Percentiles rank a stretch among this genome's conserved stretches.
Conservation (phyloP, 2,113 vertebrate species). For the Brachyhypopomus occidentalis region DNA sequence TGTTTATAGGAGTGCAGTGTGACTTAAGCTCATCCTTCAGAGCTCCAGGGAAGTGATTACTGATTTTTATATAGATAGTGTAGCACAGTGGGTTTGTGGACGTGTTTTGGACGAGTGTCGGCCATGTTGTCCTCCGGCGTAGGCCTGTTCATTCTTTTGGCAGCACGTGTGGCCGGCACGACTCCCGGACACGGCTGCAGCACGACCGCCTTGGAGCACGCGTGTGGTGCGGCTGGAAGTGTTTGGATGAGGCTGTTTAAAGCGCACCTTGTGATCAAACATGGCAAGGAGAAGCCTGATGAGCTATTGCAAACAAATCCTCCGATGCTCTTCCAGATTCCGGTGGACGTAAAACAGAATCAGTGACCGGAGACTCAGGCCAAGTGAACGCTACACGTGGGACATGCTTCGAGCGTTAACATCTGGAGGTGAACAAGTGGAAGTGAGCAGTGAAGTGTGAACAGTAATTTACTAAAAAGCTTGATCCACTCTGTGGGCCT, state of each 20-base stretch:
- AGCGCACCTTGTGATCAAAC: slow-evolving; percentile 9
- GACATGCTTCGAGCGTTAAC: slow-evolving; percentile 29
- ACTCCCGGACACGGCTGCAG: too few species aligned
- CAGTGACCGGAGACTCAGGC: slow-evolving; percentile 26
- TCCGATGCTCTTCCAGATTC: slow-evolving; percentile 22
- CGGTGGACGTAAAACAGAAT: slow-evolving; percentile 31
- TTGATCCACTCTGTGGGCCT: slow-evolving; percentile 21
- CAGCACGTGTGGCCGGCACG: too few species aligned
- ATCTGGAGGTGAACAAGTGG: slow-evolving; percentile 21
- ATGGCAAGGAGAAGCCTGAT: slow-evolving; percentile 9
- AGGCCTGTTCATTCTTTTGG: too few species aligned
- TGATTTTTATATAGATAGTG: too few species aligned
- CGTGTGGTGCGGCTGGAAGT: background rate
- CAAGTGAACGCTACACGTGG: slow-evolving; percentile 30
- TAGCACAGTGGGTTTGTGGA: too few species aligned
- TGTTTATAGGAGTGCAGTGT: too few species aligned
- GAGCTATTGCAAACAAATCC: slow-evolving; percentile 25
- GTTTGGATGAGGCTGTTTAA: background rate
- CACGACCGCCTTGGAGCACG: too few species aligned
- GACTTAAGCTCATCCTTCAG: too few species aligned
- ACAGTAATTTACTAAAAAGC: slow-evolving; percentile 36
- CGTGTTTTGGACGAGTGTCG: too few species aligned
- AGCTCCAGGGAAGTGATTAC: too few species aligned
- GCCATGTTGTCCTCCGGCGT: too few species aligned
- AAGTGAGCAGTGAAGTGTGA: slow-evolving; percentile 32